Evolutionary conservation across 2,888 invertebrate species (phyloP).

Genomic region (Xestia ashworthii): DNA sequence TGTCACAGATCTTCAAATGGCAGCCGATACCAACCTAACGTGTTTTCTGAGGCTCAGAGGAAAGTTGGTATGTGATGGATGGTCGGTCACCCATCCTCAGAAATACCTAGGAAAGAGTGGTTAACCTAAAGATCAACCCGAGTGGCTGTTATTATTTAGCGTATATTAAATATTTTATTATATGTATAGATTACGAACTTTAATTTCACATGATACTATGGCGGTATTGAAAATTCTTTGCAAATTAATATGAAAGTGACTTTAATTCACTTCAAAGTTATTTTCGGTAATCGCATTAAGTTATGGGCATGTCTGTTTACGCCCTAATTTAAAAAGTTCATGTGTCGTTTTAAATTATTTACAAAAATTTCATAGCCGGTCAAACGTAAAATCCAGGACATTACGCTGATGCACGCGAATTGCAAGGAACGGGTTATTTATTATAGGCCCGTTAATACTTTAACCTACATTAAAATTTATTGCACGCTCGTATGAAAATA

Average conservation of each 20-base stretch:
- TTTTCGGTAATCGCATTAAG: constrained; percentile 11
- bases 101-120: neutral
- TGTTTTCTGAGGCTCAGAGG: neutral
- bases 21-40: too few species aligned
- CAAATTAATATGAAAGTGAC: neutral
- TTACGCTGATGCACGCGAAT: constrained; percentile 59
- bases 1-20: too few species aligned
- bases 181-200: too few species aligned
- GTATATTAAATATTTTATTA: neutral
- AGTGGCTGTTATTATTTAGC: neutral
- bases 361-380: constrained; percentile 45
- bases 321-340: constrained; percentile 40
- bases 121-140: neutral
- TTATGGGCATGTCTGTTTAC: constrained; percentile 13
- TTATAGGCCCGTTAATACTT: constrained; percentile 62
- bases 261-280: neutral
- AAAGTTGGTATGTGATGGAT: neutral
- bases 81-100: neutral
- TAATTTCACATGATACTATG: neutral
- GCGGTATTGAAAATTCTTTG: neutral
- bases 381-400: constrained; percentile 45
- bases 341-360: constrained; percentile 34
- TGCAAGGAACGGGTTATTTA: constrained; percentile 62
- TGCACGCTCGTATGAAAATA: constrained; percentile 41
- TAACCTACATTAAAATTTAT: constrained; percentile 63